phyloP scores from a whole-genome alignment of 2,797 vertebrate genomes.

The Chrosomus eos region DNA sequence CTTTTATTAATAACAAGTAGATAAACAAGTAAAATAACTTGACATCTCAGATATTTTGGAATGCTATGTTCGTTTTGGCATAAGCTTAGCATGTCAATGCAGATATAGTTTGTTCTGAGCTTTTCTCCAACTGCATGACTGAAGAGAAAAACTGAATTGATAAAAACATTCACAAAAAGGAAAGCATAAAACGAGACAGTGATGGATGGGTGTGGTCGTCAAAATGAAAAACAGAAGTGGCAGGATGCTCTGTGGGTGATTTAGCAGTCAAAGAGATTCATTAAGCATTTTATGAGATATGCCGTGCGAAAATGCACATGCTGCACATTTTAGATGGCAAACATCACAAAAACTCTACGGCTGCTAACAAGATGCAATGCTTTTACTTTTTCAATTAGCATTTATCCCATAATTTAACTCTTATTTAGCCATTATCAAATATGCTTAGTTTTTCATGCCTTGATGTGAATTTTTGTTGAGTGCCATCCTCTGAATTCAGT shows the following conservation, averaged over 20 bases:
- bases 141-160: constrained; percentile 21
- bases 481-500: neutral
- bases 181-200: constrained; percentile 51
- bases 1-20: neutral
- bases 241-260: constrained; percentile 47
- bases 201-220: constrained; percentile 56
- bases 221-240: constrained; percentile 54
- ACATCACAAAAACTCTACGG: constrained; percentile 12
- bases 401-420: neutral
- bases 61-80: neutral
- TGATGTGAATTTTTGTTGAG: neutral
- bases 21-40: neutral
- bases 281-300: constrained; percentile 55
- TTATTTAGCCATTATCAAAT: constrained; percentile 3
- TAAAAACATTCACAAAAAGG: constrained; percentile 36
- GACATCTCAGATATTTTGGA: neutral
- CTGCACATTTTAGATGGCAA: constrained; percentile 40
- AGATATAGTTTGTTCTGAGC: constrained; percentile 40
- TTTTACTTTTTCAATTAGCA: neutral
- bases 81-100: neutral
- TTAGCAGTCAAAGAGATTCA: constrained; percentile 55
- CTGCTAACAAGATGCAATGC: neutral
- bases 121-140: constrained; percentile 39
- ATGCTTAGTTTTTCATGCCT: neutral
- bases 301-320: constrained; percentile 44